Base-by-base conservation (phyloP, 2,113 vertebrate genomes). In the Austrofundulus limnaeus region DNA sequence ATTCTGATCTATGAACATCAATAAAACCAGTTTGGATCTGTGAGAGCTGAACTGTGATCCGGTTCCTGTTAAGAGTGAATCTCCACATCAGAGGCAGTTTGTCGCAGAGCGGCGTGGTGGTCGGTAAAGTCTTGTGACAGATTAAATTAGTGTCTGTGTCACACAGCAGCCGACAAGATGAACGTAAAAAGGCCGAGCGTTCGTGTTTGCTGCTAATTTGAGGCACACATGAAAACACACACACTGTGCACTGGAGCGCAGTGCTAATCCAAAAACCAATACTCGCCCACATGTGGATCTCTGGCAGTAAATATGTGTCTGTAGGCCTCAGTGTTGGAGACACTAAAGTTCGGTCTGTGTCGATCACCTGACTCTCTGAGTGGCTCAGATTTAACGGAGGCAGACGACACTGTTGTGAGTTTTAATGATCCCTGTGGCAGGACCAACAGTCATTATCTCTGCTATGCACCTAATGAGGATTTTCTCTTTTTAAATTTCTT, bases 121-220 rank as follows among this genome's bases (percentile, higher is more conserved):
- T 56, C 51, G 56, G 67, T 70, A 56, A 78, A 70, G 68, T 62
- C 41, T 67, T 50, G 65, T 72, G 54, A 61, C 54, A 19, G 50
- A 64, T 65, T 20, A 45, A 76, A 82, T 76, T 31, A 71, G 79
- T 48, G 72, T 69, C 38, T 51, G 19, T 74, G 67, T 72, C 73
- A 66, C 50, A 61, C 60, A 74, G 62, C 24, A 47, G 54, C 57
- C 46, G 31, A 34, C 56, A 58, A 66, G 72, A 65, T 61, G 64
- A 43, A 52, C 72, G 49, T 51, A 56, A 55, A 69, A 63, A 48
- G 41, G n/a, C 25, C 16, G 12, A 31, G 45, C 7, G 37, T 42
- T 49, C 23, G 57, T 46, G 42, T 54, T 31, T 53, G 24, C 48
- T 31, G 58, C 45, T 49, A 23, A 42, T 53, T 24, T 43, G 20